Evolutionary conservation across 2,888 invertebrate genomes (phyloP).

Genomic region (Clepsis dumicolana): DNA sequence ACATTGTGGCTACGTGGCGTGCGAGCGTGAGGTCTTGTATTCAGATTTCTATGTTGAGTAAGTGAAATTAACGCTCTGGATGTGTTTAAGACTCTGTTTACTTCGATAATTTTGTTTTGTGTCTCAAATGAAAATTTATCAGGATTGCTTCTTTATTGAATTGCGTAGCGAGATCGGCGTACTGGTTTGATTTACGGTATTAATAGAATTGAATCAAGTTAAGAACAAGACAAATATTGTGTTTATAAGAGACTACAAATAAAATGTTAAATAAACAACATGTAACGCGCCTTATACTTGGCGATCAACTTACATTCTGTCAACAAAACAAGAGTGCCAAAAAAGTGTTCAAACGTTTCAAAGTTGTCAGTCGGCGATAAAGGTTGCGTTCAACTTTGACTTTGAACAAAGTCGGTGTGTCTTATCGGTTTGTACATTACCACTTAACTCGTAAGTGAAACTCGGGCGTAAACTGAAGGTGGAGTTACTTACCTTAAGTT

Average conservation of each 20-base stretch:
- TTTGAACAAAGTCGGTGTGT: conserved; percentile 24
- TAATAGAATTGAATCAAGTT: too few relatives aligned
- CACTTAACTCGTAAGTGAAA: conserved; percentile 26
- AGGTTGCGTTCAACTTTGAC: conserved; percentile 35
- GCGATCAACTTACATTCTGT: neutral
- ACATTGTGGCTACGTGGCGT: conserved; percentile 3
- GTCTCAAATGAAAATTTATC: too few relatives aligned
- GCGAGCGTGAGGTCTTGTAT: neutral
- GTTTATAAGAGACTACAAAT: neutral
- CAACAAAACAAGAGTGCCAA: neutral
- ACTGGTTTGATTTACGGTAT: too few relatives aligned
- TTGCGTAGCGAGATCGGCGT: too few relatives aligned
- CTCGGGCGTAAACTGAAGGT: conserved; percentile 3
- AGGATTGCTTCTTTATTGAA: too few relatives aligned
- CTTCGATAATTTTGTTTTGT: too few relatives aligned
- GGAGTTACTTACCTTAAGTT: conserved; percentile 6
- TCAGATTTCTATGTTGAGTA: neutral
- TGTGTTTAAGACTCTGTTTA: neutral
- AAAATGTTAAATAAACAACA: neutral
- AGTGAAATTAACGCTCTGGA: neutral
- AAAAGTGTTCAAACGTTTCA: neutral
- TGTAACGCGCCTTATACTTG: neutral
- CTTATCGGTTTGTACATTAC: conserved; percentile 24
- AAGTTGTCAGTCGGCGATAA: conserved; percentile 22
- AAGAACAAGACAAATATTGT: too few relatives aligned